These are phyloP conservation scores for Gasteruption jaculator DNA, from an alignment of 2,888 invertebrate genomes.

Conservation along the genomic window DNA sequence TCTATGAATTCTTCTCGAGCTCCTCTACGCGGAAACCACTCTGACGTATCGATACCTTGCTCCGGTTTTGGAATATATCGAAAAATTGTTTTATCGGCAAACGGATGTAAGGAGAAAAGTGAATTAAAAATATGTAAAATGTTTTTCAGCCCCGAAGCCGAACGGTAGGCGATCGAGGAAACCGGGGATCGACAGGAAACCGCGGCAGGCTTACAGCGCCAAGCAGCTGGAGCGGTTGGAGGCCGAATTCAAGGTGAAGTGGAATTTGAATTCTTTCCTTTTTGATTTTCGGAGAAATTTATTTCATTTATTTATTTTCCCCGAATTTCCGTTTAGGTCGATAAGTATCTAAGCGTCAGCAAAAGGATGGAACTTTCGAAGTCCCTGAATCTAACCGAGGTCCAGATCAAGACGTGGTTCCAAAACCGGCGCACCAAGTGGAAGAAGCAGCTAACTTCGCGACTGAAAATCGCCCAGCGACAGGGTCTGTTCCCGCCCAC, in stretches of 20 bases:
- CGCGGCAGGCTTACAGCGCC: constrained; percentile 93
- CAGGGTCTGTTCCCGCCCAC: constrained; percentile 74
- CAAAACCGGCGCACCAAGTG: constrained; percentile 94
- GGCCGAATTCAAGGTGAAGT: constrained; percentile 80
- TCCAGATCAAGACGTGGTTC: constrained; percentile 97
- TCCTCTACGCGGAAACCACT: too few species aligned
- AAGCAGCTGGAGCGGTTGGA: constrained; percentile 89
- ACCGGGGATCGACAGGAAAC: constrained; percentile 88
- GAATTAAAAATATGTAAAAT: constrained; percentile 12
- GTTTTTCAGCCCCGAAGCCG: constrained; percentile 70
- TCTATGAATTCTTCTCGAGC: too few species aligned
- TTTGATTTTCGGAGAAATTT: not conserved
- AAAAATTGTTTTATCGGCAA: too few species aligned
- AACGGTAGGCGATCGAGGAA: constrained; percentile 76
- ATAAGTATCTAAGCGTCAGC: constrained; percentile 94
- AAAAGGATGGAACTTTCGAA: constrained; percentile 92
- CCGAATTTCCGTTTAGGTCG: constrained; percentile 57
- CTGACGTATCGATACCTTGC: too few species aligned
- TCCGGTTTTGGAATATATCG: too few species aligned
- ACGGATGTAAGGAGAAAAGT: too few species aligned
- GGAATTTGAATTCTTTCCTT: too few species aligned
- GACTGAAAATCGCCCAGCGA: constrained; percentile 83
- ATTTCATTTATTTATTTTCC: not conserved
- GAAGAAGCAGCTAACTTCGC: constrained; percentile 92
- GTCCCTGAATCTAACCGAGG: constrained; percentile 82